phyloP scores from a whole-genome alignment of 64 coral and sea anemone species.

The Astreopora myriophthalma region DNA sequence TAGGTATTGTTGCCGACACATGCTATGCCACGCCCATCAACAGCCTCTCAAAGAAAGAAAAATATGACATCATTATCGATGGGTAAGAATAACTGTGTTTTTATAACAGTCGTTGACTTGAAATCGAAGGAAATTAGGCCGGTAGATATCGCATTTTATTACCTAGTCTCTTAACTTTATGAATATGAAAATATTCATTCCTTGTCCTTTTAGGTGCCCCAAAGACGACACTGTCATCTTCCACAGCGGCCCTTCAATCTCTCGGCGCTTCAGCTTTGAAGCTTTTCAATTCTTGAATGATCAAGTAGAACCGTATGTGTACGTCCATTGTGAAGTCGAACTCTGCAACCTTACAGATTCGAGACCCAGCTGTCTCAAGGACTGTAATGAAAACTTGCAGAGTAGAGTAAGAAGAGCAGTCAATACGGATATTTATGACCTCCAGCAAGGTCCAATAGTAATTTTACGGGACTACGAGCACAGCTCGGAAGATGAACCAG shows the following conservation, averaged over 20 bases:
- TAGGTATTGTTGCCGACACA: slow-evolving; percentile 74
- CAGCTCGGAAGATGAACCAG: neutral
- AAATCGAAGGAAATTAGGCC: no score
- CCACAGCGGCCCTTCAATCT: slow-evolving; percentile 29
- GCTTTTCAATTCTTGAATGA: slow-evolving; percentile 80
- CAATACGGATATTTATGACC: slow-evolving; percentile 34
- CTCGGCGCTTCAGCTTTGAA: slow-evolving; percentile 78
- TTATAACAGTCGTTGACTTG: no score
- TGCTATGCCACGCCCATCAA: slow-evolving; percentile 89
- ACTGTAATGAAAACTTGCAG: slow-evolving; percentile 13
- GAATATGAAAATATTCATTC: no score
- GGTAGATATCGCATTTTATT: neutral
- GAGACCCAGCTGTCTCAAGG: slow-evolving; percentile 53
- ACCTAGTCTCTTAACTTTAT: neutral
- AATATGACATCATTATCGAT: slow-evolving; percentile 74
- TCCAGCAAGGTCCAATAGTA: slow-evolving; percentile 64
- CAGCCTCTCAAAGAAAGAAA: neutral
- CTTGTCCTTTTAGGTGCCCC: slow-evolving; percentile 49
- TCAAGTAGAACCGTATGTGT: slow-evolving; percentile 60
- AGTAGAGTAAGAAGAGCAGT: slow-evolving; percentile 39
- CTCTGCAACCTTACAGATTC: slow-evolving; percentile 76
- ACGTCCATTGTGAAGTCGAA: slow-evolving; percentile 79
- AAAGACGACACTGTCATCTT: slow-evolving; percentile 64
- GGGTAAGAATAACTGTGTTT: slow-evolving; percentile 36
- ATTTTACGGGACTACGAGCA: neutral